Conservation (phyloP, 2,113 vertebrate species). For the Suricata suricatta region DNA sequence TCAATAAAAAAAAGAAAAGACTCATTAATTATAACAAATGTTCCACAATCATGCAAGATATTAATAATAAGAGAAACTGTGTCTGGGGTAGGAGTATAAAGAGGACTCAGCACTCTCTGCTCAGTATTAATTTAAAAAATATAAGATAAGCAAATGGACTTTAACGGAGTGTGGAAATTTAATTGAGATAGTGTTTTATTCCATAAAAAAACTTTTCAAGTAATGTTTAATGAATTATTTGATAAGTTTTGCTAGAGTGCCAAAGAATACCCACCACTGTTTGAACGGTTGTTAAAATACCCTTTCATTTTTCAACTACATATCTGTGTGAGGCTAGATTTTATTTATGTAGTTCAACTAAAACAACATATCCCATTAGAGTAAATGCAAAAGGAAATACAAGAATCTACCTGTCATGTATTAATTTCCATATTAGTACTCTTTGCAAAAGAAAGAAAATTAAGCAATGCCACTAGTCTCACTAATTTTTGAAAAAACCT, state of each 20-base stretch:
- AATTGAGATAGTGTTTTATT: not conserved
- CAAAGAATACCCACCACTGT: not conserved
- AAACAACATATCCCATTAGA: not conserved
- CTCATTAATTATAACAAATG: not conserved
- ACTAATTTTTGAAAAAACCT: not conserved
- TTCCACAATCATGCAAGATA: not conserved
- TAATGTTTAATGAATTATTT: not conserved
- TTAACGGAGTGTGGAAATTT: not conserved
- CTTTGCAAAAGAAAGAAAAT: not conserved
- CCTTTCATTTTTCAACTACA: not conserved
- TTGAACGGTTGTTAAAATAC: not conserved
- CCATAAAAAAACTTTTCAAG: not conserved
- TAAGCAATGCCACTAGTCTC: not conserved
- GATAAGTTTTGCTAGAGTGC: not conserved
- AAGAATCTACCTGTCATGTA: not conserved
- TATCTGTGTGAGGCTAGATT: not conserved
- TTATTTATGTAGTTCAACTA: not conserved
- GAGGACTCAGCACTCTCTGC: not conserved
- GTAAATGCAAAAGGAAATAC: not conserved
- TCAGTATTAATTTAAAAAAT: not conserved
- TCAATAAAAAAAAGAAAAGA: not conserved
- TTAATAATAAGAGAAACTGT: not conserved
- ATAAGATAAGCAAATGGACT: not conserved
- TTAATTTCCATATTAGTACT: not conserved
- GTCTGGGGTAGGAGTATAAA: not conserved